Base-by-base conservation (phyloP, 2,888 invertebrate species). In the Amblyjoppa fuscipennis region DNA sequence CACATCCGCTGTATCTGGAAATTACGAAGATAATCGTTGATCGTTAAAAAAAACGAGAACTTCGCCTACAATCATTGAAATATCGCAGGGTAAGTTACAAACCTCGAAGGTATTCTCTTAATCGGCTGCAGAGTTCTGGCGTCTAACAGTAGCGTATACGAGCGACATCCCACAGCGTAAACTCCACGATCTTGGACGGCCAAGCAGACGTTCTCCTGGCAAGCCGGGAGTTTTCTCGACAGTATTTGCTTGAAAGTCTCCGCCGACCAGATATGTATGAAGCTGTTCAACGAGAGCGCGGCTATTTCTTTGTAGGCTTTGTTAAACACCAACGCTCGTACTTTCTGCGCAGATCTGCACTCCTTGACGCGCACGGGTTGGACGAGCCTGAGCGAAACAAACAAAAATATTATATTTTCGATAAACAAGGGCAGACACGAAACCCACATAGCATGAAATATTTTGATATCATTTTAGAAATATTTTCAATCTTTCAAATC, bases 101-200 rank as follows among this genome's bases (percentile, higher is more conserved):
- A 94, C 94, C 94, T 91, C 2, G 94, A 93, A 3, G 93, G 94
- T 88, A 94, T 93, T 91, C 93, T 94, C 87, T 94, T 94, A 59
- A 95, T 94, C 85, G 96, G 95, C 93, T 97, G 98, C 85, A 98
- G 95, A 34, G 98, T 98, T 89, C 98, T 96, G 41, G 98, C 97
- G 94, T 99, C 99, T 84, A 99, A 95, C 25, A 99, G 95, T 70
- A 98, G 95, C 0, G 99, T 98, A 94, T 98, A 98, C 0, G 98
- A 98, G 89, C 98, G 97, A 92, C 99, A 99, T 0, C 99, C 99
- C 68, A 99, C 97, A 1, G 98, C 99, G 94, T 99, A 99, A 64
- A 99, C 95, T 31, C 98, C 98, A 91, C 97, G 97, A 83, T 97
- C 97, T 94, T 98, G 97, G 0, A 96, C 98, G 49, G 98, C 97